Conservation (phyloP, 2,888 invertebrate species). For the Priocnemis perturbator region DNA sequence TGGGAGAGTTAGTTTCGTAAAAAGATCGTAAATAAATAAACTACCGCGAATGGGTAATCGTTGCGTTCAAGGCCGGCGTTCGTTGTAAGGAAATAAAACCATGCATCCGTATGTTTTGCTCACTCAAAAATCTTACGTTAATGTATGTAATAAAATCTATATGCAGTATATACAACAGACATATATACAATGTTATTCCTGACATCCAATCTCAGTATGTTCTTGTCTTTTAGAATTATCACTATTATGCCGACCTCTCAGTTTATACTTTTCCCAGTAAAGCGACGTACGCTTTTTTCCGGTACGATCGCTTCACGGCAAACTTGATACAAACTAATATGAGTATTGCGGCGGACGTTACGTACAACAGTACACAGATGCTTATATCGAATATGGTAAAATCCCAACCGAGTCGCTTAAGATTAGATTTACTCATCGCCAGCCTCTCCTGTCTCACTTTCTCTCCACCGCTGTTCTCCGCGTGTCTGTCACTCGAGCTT, state of each 20-base stretch:
- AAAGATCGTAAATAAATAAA: too few species aligned
- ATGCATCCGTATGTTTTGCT: too few species aligned
- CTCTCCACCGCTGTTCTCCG: conserved; percentile 21
- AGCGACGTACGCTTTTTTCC: conserved; percentile 78
- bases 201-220: not conserved
- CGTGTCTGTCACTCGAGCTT: conserved; percentile 33
- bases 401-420: conserved; percentile 73
- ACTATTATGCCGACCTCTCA: not conserved
- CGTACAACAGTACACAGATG: conserved; percentile 85
- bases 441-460: conserved; percentile 46
- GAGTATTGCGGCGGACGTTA: conserved; percentile 85
- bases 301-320: conserved; percentile 82
- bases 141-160: too few species aligned
- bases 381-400: conserved; percentile 84
- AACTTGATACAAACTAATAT: conserved; percentile 86
- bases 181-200: conserved; percentile 2
- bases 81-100: too few species aligned
- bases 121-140: too few species aligned
- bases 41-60: too few species aligned
- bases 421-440: conserved; percentile 42
- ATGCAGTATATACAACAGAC: too few species aligned
- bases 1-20: too few species aligned
- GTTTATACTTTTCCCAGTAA: conserved; percentile 43
- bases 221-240: not conserved
- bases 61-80: too few species aligned